These are phyloP conservation scores for Carettochelys insculpta DNA, from an alignment of 2,113 vertebrate genomes.

Conservation along the genomic window DNA sequence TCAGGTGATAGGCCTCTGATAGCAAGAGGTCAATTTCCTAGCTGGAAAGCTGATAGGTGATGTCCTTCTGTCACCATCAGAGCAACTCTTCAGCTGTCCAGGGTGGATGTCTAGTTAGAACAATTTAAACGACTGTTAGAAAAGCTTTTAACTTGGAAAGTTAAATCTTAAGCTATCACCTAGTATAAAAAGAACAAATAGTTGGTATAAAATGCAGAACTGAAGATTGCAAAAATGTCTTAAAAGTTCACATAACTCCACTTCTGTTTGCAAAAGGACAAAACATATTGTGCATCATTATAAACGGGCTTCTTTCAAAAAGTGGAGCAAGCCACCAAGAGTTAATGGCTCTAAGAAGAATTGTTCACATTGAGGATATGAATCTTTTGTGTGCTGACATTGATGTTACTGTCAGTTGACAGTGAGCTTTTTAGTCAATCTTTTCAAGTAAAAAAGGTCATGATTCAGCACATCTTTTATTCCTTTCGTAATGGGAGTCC, in stretches of 20 bases:
- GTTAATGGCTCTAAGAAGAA: slow-evolving; percentile 55
- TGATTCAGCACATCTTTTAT: slow-evolving; percentile 52
- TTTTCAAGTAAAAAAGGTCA: slow-evolving; percentile 66
- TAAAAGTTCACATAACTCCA: not conserved
- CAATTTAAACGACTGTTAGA: not conserved
- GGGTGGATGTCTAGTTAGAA: not conserved
- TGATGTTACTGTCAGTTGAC: slow-evolving; percentile 69
- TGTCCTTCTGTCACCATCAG: not conserved
- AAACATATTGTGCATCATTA: not conserved
- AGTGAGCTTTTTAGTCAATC: slow-evolving; percentile 66
- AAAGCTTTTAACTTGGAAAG: not conserved
- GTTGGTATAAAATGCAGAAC: not conserved
- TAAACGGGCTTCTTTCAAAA: not conserved
- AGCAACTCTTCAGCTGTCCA: not conserved
- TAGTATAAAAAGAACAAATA: not conserved
- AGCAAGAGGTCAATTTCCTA: rapidly evolving
- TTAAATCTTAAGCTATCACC: not conserved
- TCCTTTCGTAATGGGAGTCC: slow-evolving; percentile 48
- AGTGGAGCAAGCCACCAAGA: not conserved
- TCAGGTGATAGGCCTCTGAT: not conserved
- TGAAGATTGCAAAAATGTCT: not conserved
- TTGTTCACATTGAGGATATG: slow-evolving; percentile 31
- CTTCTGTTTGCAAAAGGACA: not conserved
- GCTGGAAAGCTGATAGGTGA: not conserved
- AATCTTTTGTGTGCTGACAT: slow-evolving; percentile 47